Base-by-base conservation (phyloP, 1,140 invertebrate species). In the Drosophila arizonae region DNA sequence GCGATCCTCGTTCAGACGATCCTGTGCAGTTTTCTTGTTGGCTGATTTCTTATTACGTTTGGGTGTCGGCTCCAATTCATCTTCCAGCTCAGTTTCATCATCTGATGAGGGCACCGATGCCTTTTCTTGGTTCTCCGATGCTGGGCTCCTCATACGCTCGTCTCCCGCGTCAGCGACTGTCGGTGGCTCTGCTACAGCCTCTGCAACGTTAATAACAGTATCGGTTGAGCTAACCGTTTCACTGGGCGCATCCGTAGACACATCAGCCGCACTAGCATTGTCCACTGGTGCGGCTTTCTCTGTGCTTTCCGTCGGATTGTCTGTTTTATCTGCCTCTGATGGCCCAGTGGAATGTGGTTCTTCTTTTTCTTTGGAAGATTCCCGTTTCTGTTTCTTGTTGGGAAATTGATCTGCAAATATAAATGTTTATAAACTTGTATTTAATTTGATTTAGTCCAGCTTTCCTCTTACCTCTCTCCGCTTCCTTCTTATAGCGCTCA, bases 11-110 rank as follows among this genome's bases (percentile, higher is more conserved):
- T 78, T 76, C 0, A 80, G 30, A 15, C 89, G 86, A 72, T 91
- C 87, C 58, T 91, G 85, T 9, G 86, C 88, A 0, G 90, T 79
- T 70, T 91, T 91, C 48, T 91, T 91, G 36, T 79, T 85, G 0
- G 36, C 36, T 9, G 76, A 63, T 65, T 87, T 80, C 28, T 79
- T 90, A 54, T 81, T 87, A 13, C 85, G 85, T 39, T 90, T 90
- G 4, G 81, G 81, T 26, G 79, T 90, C 0, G 84, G 82, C 30
- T 89, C 82, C 8, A 81, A 52, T 41, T 90, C 87, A 57, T 90
- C 86, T 60, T 89, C 86, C 0, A 86, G 48, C 15, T 89, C 85
- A 9, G 85, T 89, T 52, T 84, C 85, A 52, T 90, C 86, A 26
- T 89, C 85, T 5, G 85, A 90, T 5, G 85, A 85, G 8, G 86